Percentiles rank a stretch among this genome's conserved stretches.
Conservation (phyloP, 2,113 vertebrate species). For the Tonatia bakeri region DNA sequence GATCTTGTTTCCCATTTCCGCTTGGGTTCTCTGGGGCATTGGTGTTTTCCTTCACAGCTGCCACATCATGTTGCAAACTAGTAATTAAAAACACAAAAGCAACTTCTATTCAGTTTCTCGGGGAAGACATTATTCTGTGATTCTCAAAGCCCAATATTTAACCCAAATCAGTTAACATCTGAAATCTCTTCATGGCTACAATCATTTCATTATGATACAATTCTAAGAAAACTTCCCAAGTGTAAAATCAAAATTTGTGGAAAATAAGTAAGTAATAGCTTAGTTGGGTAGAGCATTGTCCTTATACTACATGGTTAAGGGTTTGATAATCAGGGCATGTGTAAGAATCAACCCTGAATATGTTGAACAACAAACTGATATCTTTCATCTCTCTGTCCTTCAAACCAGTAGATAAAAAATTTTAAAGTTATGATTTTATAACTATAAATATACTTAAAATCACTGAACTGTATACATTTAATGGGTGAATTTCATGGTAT, state of each 20-base stretch:
- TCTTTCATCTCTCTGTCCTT: no score
- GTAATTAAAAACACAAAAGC: background rate
- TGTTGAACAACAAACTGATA: no score
- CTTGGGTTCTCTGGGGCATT: slow-evolving; percentile 74
- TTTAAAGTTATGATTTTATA: background rate
- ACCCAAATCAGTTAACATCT: background rate
- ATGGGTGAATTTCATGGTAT: background rate
- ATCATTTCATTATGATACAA: slow-evolving; percentile 8
- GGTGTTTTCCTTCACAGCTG: slow-evolving; percentile 72
- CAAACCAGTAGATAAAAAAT: no score
- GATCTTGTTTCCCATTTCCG: slow-evolving; percentile 87
- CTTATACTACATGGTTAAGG: no score
- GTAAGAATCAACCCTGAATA: no score
- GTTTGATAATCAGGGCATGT: no score
- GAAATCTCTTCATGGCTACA: background rate
- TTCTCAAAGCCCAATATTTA: slow-evolving; percentile 6
- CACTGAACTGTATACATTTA: background rate
- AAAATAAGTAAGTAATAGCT: background rate
- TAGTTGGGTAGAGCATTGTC: no score
- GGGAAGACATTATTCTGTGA: background rate
- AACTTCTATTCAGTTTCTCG: background rate
- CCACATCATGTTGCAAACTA: slow-evolving; percentile 65
- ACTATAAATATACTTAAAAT: background rate
- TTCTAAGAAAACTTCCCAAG: slow-evolving; percentile 8
- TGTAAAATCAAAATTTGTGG: slow-evolving; percentile 12